Conservation (phyloP, 2,888 invertebrate species). For the Meteorus cinctellus region DNA sequence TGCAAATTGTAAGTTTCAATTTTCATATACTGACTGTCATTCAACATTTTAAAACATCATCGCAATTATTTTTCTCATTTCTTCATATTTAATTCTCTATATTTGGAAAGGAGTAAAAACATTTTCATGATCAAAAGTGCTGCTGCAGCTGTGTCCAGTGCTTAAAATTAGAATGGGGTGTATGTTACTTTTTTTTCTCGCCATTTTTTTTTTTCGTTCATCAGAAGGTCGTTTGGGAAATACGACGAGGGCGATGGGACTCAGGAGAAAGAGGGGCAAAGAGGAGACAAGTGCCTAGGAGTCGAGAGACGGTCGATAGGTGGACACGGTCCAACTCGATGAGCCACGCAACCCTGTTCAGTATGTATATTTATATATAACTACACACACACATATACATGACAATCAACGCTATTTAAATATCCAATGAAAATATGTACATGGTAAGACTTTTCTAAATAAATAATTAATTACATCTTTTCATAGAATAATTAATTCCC, state of each 20-base stretch:
- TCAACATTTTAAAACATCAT: too few relatives aligned
- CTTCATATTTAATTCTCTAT: too few relatives aligned
- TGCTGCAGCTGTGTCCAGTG: slow-evolving; percentile 67
- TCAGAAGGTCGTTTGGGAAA: slow-evolving; percentile 59
- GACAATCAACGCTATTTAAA: slow-evolving; percentile 64
- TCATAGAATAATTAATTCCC: neutral
- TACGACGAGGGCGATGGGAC: slow-evolving; percentile 40
- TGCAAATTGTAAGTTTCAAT: too few relatives aligned
- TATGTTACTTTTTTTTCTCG: slow-evolving; percentile 52
- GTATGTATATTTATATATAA: slow-evolving; percentile 13
- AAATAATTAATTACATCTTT: slow-evolving; percentile 20
- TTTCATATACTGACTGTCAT: too few relatives aligned
- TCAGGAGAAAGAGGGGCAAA: slow-evolving; percentile 40
- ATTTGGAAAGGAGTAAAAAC: neutral
- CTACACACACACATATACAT: slow-evolving; percentile 44
- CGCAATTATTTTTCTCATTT: too few relatives aligned
- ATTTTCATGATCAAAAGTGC: slow-evolving; percentile 39
- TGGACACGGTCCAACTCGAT: slow-evolving; percentile 56
- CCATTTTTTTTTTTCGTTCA: slow-evolving; percentile 48
- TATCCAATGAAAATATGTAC: slow-evolving; percentile 61
- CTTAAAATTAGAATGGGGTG: slow-evolving; percentile 65
- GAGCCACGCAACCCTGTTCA: slow-evolving; percentile 35
- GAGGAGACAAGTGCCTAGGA: slow-evolving; percentile 49
- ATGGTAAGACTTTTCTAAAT: slow-evolving; percentile 60
- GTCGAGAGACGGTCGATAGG: slow-evolving; percentile 67